A percentile compares a stretch with the other conserved stretches of the same genome.
Evolutionary conservation across 2,888 invertebrate genomes (phyloP).

Genomic region (Oscheius sp.): DNA sequence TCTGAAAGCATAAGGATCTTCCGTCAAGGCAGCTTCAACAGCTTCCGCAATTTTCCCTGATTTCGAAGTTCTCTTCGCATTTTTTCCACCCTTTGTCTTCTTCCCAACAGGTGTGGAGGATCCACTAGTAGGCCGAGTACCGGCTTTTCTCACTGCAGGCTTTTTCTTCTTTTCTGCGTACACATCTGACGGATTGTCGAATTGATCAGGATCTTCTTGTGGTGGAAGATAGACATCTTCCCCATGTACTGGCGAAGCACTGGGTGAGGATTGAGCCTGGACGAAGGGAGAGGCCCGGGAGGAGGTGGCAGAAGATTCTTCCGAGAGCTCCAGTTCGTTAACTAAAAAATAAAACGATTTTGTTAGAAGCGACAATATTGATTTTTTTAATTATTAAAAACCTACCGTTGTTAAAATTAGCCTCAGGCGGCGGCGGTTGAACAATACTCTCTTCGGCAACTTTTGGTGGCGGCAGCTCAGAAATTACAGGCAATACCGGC

Average conservation of each 20-base stretch:
- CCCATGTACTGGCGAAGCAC: slow-evolving; percentile 10
- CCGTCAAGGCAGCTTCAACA: not conserved
- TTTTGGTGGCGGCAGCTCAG: no score
- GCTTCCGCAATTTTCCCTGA: no score
- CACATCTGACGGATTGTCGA: not conserved
- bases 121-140: slow-evolving; percentile 1
- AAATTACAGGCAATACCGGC: no score
- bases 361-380: no score
- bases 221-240: not conserved
- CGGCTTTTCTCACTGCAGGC: not conserved
- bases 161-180: not conserved
- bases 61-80: not conserved
- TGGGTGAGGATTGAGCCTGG: not conserved
- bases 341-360: no score
- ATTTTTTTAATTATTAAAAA: no score
- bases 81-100: not conserved
- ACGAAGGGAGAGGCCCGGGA: not conserved
- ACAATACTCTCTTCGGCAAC: no score
- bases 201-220: not conserved
- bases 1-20: slow-evolving; percentile 30
- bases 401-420: no score
- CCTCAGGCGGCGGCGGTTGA: no score
- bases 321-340: slow-evolving; percentile 1
- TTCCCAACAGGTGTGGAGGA: slow-evolving; percentile 15
- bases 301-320: not conserved